A percentile compares a stretch with the other conserved stretches of the same genome.
Evolutionary conservation across 1,140 invertebrate species (phyloP).

Genomic region (Trichonephila inaurata): DNA sequence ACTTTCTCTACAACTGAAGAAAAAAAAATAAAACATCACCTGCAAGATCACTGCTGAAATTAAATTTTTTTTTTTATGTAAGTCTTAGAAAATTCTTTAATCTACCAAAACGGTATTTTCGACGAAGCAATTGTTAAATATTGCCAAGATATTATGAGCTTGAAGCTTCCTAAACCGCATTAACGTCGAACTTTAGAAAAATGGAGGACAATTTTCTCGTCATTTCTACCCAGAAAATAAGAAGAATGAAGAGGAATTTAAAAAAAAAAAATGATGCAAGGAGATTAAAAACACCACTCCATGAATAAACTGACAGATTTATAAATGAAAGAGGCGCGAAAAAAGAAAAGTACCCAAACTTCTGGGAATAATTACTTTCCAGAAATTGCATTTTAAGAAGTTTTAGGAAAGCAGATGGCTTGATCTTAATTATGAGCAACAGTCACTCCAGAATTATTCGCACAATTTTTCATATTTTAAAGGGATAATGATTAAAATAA

Average conservation of each 20-base stretch:
- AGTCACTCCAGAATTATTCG: neutral
- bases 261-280: neutral
- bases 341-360: neutral
- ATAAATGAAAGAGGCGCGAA: neutral
- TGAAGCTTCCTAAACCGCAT: neutral
- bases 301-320: slow-evolving; percentile 26
- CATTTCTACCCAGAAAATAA: neutral
- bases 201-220: slow-evolving; percentile 15
- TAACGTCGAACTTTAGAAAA: neutral
- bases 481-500: neutral
- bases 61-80: neutral
- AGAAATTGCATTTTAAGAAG: slow-evolving; percentile 26
- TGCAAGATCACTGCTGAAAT: neutral
- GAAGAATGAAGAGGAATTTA: neutral
- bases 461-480: neutral
- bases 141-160: neutral
- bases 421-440: neutral
- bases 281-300: slow-evolving; percentile 9
- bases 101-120: neutral
- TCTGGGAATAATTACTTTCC: slow-evolving; percentile 23
- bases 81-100: slow-evolving; percentile 4
- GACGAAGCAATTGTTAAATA: neutral
- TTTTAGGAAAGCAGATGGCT: neutral
- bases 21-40: no score
- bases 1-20: no score